phyloP scores from a whole-genome alignment of 2,113 vertebrate genomes.

The Nesoenas mayeri region DNA sequence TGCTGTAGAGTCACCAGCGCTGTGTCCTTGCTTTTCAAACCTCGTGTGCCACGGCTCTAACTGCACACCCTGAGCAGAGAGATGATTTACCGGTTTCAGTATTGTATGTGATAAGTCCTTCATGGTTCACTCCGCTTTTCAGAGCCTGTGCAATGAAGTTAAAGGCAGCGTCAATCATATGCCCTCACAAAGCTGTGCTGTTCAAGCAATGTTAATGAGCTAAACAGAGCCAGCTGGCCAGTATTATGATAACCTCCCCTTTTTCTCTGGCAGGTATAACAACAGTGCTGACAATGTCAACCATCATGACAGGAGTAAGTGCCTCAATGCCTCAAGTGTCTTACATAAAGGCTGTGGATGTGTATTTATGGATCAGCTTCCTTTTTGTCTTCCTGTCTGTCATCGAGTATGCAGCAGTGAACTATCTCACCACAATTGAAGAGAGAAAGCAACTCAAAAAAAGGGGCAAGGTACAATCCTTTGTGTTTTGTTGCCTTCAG shows the following conservation, averaged over 20 bases:
- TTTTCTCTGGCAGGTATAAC: constrained; percentile 83
- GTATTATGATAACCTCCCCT: not conserved
- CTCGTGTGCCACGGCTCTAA: not conserved
- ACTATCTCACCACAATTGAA: constrained; percentile 90
- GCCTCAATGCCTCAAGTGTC: constrained; percentile 93
- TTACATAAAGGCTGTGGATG: constrained; percentile 91
- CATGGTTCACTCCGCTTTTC: not conserved
- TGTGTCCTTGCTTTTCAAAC: not conserved
- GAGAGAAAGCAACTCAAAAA: constrained; percentile 74
- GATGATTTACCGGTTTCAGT: not conserved
- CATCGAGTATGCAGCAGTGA: constrained; percentile 89
- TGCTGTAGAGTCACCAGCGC: not conserved
- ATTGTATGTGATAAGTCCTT: not conserved
- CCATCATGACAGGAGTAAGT: constrained; percentile 88
- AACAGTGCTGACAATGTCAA: constrained; percentile 92
- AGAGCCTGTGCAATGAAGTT: not conserved
- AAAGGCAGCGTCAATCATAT: not conserved
- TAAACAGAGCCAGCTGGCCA: not conserved
- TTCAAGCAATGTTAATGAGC: not conserved
- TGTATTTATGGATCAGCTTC: constrained; percentile 94
- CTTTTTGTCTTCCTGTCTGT: constrained; percentile 92
- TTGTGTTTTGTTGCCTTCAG: constrained; percentile 20
- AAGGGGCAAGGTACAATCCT: constrained; percentile 70
- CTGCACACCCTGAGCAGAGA: not conserved
- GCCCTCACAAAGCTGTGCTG: not conserved